Evolutionary conservation across 2,888 invertebrate species (phyloP), one percentile per base, ranked within the genome.

Genomic region (Caenorhabditis plicata): DNA sequence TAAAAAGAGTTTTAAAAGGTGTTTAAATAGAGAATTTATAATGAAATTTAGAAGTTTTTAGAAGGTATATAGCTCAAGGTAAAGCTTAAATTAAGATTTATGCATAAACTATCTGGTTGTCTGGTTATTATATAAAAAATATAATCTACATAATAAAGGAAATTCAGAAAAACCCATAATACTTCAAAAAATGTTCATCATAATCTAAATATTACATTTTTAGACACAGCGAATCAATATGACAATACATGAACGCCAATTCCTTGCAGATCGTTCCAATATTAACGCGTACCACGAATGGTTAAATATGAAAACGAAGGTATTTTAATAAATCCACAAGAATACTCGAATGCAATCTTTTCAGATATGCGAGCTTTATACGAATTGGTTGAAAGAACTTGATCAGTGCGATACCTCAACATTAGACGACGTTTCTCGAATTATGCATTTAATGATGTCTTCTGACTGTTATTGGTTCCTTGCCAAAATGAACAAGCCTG

Each of bases 381-480:
- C 32, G 15, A 19, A n/a, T 13, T 45, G 45, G 45, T 35, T 45
- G 15, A 22, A 15, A 3, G 33, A 45, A 13, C 25, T 45, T 2
- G 7, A 20, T 9, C 15, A 20, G 4, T 45, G 45, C 20, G 22
- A 33, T 4, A 13, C 15, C n/a, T 4, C 29, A 7, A n/a, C 22
- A 17, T 45, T 33, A 19, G 45, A 45, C 27, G 45, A 45, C 8
- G 20, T 45, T 9, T 19, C 29, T 15, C 25, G 20, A 33, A 45
- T 25, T 4, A 45, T 33, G 35, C 20, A 45, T 26, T 33, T 20
- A n/a, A 45, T 45, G 45, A 45, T 45, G 45, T 25, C 26, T 4
- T 13, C 17, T 4, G 45, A 45, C 27, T 33, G 33, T 36, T 45
- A 25, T 36, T 45, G 45, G 45, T 45, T 45, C 27, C n/a, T 45